Evolutionary conservation across 2,888 invertebrate genomes (phyloP), one percentile per base, ranked within the genome.

Genomic region (Catocala nupta): DNA sequence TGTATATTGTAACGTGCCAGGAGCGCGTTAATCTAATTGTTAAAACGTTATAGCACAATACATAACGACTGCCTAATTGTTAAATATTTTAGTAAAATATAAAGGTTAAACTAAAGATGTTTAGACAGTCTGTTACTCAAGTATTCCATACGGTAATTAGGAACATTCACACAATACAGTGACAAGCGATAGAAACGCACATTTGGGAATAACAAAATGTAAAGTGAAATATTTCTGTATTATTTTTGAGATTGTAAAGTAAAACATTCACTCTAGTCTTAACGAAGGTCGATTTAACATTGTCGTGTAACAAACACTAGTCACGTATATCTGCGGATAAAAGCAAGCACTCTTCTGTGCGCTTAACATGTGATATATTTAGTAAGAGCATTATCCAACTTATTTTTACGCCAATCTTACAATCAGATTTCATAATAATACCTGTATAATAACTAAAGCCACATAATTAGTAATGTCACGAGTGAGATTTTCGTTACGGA

Each of bases 211-310:
- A 63, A 59, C 25, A 49, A 71, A 53, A 60, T 68, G 63, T 66
- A 68, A 71, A 54, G 60, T 72, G 55, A 61, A 51, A 61, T 48
- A 73, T 65, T 75, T 70, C 66, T 68, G 68, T 76, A 73, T 77
- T 70, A 68, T 62, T 67, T 75, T 73, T 77, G 76, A 78, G 71
- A 79, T 81, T 81, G 70, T 75, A 67, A 75, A 66, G 51, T 63
- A 56, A 62, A 61, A 45, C 63, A 70, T 70, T 79, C 68, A 74
- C 71, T 81, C 84, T 83, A 84, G 84, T 83, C 84, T 77, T 75
- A 73, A 70, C 58, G 39, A 65, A 76, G 78, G 78, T 76, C 65
- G 73, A 69, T 75, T 68, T 59, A 58, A 56, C 64, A 59, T 54
- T 45, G 57, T 62, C 49, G 42, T 9, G 43, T 52, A 25, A 47